Percentiles rank a stretch among this genome's conserved stretches.
These are phyloP conservation scores for Corythaeola cristata DNA, from an alignment of 2,113 vertebrate genomes.

Conservation along the genomic window DNA sequence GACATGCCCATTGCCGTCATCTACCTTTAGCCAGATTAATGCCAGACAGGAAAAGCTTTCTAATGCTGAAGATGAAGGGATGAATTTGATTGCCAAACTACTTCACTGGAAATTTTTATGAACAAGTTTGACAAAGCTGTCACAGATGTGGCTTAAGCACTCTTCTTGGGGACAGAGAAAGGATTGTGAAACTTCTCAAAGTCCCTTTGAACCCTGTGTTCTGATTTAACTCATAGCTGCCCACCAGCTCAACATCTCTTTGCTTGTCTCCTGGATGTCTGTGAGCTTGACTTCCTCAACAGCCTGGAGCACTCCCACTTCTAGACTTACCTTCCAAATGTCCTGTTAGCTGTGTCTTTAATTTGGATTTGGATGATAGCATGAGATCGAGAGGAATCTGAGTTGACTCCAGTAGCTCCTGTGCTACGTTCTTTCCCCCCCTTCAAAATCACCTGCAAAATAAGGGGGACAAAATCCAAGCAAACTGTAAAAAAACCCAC, in stretches of 20 bases:
- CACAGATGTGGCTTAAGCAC: not conserved
- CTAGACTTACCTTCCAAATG: slow-evolving; percentile 81
- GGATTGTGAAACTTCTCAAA: not conserved
- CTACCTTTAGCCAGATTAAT: not conserved
- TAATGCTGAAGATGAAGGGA: not conserved
- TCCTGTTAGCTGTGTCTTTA: slow-evolving; percentile 76
- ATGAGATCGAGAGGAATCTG: slow-evolving; percentile 89
- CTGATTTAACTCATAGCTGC: not conserved
- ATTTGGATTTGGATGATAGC: slow-evolving; percentile 92
- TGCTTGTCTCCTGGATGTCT: not conserved
- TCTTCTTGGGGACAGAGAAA: not conserved
- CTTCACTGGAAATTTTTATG: not conserved
- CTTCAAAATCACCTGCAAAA: slow-evolving; percentile 83
- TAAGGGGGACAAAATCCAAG: not conserved
- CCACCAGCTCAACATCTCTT: not conserved
- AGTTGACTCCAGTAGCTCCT: slow-evolving; percentile 87
- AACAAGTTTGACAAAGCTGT: not conserved
- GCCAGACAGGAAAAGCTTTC: not conserved
- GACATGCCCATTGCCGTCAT: not conserved
- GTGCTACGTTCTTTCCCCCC: slow-evolving; percentile 87
- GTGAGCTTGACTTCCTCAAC: not conserved
- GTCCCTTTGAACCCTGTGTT: not conserved
- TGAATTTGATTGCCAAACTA: not conserved
- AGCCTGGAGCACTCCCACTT: not conserved
- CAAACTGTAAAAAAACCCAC: not conserved